Evolutionary conservation across 2,797 vertebrate species (phyloP).

Genomic region (Microctenopoma steveboyesi): DNA sequence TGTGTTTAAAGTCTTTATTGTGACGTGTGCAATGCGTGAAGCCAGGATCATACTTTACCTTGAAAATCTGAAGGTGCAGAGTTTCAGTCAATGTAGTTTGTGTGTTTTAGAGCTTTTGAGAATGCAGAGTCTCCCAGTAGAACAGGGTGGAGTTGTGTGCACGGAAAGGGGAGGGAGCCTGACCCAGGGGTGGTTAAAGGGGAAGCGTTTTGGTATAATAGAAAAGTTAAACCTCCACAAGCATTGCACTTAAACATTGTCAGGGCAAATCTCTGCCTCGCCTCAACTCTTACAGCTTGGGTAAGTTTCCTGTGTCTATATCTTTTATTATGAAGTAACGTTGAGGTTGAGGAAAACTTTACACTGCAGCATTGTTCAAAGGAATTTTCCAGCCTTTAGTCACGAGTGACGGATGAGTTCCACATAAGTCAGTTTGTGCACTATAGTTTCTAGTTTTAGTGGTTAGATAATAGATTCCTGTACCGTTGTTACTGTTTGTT

Average conservation of each 20-base stretch:
- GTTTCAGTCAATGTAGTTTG: background rate
- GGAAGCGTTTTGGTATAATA: slow-evolving; percentile 32
- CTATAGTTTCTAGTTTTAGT: background rate
- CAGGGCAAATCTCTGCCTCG: slow-evolving; percentile 59
- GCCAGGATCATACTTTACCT: slow-evolving; percentile 4
- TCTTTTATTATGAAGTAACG: background rate
- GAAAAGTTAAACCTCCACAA: slow-evolving; percentile 74
- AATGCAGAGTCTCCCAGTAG: slow-evolving; percentile 15
- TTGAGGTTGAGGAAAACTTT: background rate
- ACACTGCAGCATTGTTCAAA: background rate
- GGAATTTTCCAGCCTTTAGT: slow-evolving; percentile 2
- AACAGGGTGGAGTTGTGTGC: slow-evolving; percentile 65
- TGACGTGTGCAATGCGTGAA: background rate
- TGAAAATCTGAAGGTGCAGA: background rate
- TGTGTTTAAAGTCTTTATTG: background rate
- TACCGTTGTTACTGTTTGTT: background rate
- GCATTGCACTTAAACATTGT: slow-evolving; percentile 51
- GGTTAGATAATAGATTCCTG: background rate
- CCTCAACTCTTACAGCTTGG: slow-evolving; percentile 49
- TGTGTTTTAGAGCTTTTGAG: background rate
- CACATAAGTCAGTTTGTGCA: background rate
- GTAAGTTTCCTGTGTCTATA: slow-evolving; percentile 64
- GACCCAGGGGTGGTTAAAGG: slow-evolving; percentile 48
- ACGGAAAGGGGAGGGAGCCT: slow-evolving; percentile 49
- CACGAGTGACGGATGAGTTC: slow-evolving; percentile 1